Base-by-base conservation (phyloP, 2,797 vertebrate genomes). In the Australoheros facetus region DNA sequence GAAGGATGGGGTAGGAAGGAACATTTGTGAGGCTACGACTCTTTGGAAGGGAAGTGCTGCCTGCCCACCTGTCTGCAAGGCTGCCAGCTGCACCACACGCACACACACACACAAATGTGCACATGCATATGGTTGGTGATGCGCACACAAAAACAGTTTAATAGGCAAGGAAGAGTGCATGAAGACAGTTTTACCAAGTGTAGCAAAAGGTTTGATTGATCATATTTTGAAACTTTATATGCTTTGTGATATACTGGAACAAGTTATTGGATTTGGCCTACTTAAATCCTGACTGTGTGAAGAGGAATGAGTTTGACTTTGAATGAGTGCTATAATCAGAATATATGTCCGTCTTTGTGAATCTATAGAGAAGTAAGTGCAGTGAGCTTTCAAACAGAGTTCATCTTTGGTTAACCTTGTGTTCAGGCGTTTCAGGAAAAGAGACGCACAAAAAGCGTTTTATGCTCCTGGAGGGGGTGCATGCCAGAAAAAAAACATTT, bases 21-120 rank as follows among this genome's bases (percentile, higher is more conserved):
- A 92, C 92, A 94, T 94, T 93, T 94, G 91, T 71, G 89, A 77
- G 90, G 91, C 90, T 91, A 88, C 59, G 87, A 93, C 90, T 92
- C 85, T 90, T 91, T 94, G 91, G 92, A 93, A 92, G 88, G 82
- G 86, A 88, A 91, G 84, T 56, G 87, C 85, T 93, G 92, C 90
- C 88, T 58, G 91, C 90, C 93, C 94, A 94, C 94, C 94, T 95
- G 94, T 92, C 93, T 93, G 88, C 90, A 42, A 87, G 85, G 86
- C 90, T 92, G 92, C 92, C 93, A 94, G 92, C 93, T 95, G 91
- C 53, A 87, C 75, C 74, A 39, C 89, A 82, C 74, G 62, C 74
- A 34, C 32, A 8, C 32, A 34, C 32, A 34, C 75, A 56, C 79
- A 71, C 59, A 58, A 34, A 60, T 19, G 60, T 32, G 23, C 48